Evolutionary conservation across 2,797 vertebrate genomes (phyloP).

Genomic region (Crocodylus rhombifer): DNA sequence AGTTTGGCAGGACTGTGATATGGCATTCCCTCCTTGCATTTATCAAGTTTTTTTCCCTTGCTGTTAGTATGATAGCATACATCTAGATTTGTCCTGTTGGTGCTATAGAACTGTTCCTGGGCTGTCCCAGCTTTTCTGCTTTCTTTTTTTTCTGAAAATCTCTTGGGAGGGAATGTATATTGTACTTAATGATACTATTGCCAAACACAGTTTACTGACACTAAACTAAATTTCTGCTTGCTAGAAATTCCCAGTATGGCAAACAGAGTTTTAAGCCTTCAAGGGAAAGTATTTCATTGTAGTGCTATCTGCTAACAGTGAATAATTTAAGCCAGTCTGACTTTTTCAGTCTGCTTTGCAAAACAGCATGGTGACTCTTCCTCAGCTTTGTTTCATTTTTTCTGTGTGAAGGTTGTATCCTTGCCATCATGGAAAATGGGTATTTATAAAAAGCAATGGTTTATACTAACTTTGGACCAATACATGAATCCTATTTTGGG

Average conservation of each 20-base stretch:
- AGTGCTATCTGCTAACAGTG: background rate
- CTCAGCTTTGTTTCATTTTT: background rate
- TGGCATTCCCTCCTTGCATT: background rate
- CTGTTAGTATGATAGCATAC: background rate
- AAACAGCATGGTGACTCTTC: background rate
- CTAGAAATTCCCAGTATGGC: background rate
- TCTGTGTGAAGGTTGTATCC: background rate
- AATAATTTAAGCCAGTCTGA: background rate
- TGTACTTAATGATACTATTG: background rate
- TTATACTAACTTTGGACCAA: accelerated
- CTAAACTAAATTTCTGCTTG: background rate
- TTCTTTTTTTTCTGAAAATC: background rate
- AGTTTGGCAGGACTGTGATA: conserved; percentile 39
- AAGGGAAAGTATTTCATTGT: background rate
- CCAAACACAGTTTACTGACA: background rate
- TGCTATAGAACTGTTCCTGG: background rate
- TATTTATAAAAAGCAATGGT: background rate
- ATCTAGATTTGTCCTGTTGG: background rate
- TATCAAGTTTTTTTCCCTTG: background rate
- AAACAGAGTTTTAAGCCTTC: background rate
- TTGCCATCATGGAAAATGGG: background rate
- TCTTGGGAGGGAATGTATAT: background rate
- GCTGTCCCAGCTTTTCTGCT: background rate
- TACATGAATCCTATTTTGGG: background rate
- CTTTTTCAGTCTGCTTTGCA: background rate